Evolutionary conservation across 2,113 vertebrate species (phyloP).

Genomic region (Paradisaea rubra): DNA sequence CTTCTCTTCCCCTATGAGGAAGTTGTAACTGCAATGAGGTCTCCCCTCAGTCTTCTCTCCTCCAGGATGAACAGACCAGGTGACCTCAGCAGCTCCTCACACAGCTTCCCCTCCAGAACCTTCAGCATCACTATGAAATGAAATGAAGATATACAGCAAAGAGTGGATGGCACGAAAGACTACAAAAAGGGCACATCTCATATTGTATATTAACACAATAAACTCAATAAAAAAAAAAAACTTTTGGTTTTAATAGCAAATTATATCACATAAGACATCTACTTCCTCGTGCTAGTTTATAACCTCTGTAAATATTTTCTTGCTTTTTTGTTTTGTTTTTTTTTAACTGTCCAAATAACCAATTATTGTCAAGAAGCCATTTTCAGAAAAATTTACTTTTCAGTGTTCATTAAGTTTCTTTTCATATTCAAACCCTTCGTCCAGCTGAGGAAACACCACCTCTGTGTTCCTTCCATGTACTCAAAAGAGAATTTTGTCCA

Average conservation of each 20-base stretch:
- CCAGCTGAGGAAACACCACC: neutral
- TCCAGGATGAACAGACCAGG: neutral
- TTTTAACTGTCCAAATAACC: neutral
- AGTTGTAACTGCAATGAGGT: accelerated
- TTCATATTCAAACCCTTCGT: neutral
- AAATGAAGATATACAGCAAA: neutral
- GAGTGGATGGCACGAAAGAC: neutral
- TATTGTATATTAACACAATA: neutral
- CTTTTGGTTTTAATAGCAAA: neutral
- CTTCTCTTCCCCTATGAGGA: accelerated
- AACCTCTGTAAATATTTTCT: neutral
- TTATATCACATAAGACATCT: neutral
- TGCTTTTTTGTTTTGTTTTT: neutral
- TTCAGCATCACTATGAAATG: neutral
- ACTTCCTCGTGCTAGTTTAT: neutral
- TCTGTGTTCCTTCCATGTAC: neutral
- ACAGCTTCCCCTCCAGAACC: neutral
- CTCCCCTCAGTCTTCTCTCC: neutral
- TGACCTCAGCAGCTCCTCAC: neutral
- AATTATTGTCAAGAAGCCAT: neutral
- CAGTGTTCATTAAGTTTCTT: neutral
- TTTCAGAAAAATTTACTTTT: neutral
- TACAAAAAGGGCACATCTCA: neutral
- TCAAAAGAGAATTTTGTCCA: neutral
- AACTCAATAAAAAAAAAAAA: neutral